A percentile compares a stretch with the other conserved stretches of the same genome.
phyloP scores from a whole-genome alignment of 1,140 invertebrate species.

The Chionoecetes opilio region DNA sequence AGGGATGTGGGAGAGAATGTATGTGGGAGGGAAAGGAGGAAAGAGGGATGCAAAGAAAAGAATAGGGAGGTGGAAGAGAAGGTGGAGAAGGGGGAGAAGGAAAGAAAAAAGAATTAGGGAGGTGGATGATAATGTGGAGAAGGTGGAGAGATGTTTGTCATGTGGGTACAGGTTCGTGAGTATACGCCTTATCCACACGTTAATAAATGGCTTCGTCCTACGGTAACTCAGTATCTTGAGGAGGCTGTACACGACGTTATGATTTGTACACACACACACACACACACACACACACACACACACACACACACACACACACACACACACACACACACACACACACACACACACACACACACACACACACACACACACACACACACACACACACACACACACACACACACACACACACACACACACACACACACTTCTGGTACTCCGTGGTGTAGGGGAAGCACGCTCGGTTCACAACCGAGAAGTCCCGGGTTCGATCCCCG shows the following conservation, averaged over 20 bases:
- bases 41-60: neutral
- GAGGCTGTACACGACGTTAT: neutral
- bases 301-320: slow-evolving; percentile 25
- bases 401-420: too few relatives aligned
- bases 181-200: neutral
- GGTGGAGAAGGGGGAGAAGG: neutral
- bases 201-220: neutral
- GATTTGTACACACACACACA: neutral
- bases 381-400: too few relatives aligned
- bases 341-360: slow-evolving; percentile 6
- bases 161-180: neutral
- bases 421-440: too few relatives aligned
- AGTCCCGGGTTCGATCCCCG: too few relatives aligned
- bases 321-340: slow-evolving; percentile 46
- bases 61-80: neutral
- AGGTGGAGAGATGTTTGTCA: neutral
- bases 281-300: neutral
- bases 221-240: neutral
- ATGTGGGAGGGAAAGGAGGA: neutral
- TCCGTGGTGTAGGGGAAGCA: too few relatives aligned
- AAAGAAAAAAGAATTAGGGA: too few relatives aligned
- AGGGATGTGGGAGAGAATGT: neutral
- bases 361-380: too few relatives aligned
- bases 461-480: too few relatives aligned
- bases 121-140: too few relatives aligned